These are phyloP conservation scores for Meandrusa payeni DNA, from an alignment of 2,888 invertebrate species.

Conservation along the genomic window DNA sequence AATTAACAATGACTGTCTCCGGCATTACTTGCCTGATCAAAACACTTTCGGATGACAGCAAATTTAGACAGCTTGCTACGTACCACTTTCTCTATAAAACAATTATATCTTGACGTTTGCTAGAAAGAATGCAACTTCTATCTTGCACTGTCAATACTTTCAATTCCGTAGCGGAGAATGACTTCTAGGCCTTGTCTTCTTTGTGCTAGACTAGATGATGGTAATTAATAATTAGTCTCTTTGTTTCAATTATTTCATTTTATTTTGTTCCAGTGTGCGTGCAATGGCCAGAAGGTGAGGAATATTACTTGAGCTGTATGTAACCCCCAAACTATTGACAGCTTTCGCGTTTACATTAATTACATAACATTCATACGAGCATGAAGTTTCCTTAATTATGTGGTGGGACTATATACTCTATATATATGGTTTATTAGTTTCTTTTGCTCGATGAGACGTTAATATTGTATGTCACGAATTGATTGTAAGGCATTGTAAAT, in stretches of 20 bases:
- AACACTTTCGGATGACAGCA: slow-evolving; percentile 49
- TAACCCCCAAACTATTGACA: slow-evolving; percentile 47
- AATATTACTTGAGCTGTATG: slow-evolving; percentile 36
- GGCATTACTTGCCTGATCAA: slow-evolving; percentile 50
- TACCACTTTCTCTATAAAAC: slow-evolving; percentile 42
- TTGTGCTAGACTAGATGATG: slow-evolving; percentile 46
- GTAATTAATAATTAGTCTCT: background rate
- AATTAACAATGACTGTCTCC: slow-evolving; percentile 54
- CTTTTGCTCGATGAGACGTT: slow-evolving; percentile 59
- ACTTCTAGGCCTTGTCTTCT: slow-evolving; percentile 57
- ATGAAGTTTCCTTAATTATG: slow-evolving; percentile 67
- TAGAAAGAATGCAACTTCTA: slow-evolving; percentile 64
- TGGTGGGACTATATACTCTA: slow-evolving; percentile 62
- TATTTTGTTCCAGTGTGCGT: slow-evolving; percentile 91
- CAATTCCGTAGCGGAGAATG: slow-evolving; percentile 70
- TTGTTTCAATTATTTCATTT: slow-evolving; percentile 30
- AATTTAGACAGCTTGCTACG: slow-evolving; percentile 64
- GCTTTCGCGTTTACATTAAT: slow-evolving; percentile 69
- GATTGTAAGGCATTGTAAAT: slow-evolving; percentile 55
- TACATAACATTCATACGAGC: slow-evolving; percentile 72
- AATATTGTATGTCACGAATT: slow-evolving; percentile 49
- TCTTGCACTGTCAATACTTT: slow-evolving; percentile 65
- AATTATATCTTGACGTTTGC: slow-evolving; percentile 50
- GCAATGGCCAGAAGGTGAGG: slow-evolving; percentile 95
- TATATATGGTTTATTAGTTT: slow-evolving; percentile 55